These are phyloP conservation scores for Lophotriccus pileatus DNA, from an alignment of 2,797 vertebrate genomes.

Conservation along the genomic window DNA sequence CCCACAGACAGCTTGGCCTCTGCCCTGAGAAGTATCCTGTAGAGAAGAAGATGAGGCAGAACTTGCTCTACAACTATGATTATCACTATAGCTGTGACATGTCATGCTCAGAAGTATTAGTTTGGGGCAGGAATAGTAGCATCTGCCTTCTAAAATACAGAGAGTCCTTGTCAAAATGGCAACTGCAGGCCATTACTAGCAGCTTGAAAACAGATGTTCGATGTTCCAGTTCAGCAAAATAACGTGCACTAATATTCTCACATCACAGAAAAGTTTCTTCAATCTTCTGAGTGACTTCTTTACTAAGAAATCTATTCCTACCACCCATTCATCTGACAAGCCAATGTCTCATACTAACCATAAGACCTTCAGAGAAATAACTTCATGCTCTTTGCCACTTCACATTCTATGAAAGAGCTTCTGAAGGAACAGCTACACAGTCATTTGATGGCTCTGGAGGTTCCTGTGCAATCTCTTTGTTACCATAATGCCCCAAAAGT, in stretches of 20 bases:
- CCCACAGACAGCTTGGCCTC: background rate
- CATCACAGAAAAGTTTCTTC: background rate
- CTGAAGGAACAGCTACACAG: background rate
- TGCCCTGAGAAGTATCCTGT: background rate
- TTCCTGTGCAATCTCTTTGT: background rate
- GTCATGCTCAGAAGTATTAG: background rate
- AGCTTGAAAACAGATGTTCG: background rate
- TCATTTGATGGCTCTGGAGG: background rate
- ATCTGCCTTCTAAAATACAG: background rate
- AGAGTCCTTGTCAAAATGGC: background rate
- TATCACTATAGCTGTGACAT: background rate
- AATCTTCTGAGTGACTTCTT: background rate
- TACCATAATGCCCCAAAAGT: background rate
- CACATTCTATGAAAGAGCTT: background rate
- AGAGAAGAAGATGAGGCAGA: background rate
- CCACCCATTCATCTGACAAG: background rate
- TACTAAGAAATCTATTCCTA: background rate
- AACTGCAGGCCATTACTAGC: background rate
- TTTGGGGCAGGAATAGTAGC: background rate
- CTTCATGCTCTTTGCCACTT: background rate
- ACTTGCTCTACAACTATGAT: background rate
- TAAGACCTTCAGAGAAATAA: background rate
- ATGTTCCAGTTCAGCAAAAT: background rate
- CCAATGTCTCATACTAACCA: background rate
- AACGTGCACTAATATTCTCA: background rate